Evolutionary conservation across 1,140 invertebrate genomes (phyloP).

Genomic region (Trinorchestia longiramus): DNA sequence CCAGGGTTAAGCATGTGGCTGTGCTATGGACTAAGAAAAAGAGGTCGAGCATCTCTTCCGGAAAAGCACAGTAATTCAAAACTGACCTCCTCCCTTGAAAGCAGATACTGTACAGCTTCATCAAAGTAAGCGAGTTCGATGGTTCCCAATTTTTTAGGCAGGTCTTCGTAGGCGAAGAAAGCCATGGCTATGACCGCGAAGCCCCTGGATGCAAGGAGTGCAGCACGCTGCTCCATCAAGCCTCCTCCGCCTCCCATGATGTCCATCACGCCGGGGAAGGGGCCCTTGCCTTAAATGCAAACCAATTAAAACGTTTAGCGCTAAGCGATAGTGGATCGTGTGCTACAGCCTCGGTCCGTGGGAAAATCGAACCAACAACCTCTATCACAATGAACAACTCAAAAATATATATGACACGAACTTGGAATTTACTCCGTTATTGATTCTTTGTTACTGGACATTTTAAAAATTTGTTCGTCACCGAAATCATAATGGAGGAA

Average conservation of each 20-base stretch:
- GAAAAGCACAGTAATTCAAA: neutral
- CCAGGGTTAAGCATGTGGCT: no score
- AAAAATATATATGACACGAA: no score
- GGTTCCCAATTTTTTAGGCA: neutral
- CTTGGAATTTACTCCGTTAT: no score
- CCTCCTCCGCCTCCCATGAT: constrained; percentile 62
- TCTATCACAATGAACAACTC: no score
- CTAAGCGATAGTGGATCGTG: neutral
- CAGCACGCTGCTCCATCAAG: constrained; percentile 60
- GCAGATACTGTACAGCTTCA: constrained; percentile 52
- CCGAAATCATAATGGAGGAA: no score
- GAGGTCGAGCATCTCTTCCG: neutral
- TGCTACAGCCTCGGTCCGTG: no score
- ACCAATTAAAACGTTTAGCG: neutral
- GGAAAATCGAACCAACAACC: no score
- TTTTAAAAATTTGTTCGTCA: no score
- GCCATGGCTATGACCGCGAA: constrained; percentile 56
- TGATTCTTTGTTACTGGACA: no score
- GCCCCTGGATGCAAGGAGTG: constrained; percentile 60
- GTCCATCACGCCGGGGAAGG: constrained; percentile 64
- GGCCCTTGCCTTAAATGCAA: constrained; percentile 64
- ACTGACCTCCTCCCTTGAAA: constrained; percentile 35
- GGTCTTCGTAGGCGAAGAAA: constrained; percentile 54
- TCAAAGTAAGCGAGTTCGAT: constrained; percentile 55
- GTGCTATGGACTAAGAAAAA: neutral